phyloP scores from a whole-genome alignment of 2,888 invertebrate species.

The Acronicta psi region DNA sequence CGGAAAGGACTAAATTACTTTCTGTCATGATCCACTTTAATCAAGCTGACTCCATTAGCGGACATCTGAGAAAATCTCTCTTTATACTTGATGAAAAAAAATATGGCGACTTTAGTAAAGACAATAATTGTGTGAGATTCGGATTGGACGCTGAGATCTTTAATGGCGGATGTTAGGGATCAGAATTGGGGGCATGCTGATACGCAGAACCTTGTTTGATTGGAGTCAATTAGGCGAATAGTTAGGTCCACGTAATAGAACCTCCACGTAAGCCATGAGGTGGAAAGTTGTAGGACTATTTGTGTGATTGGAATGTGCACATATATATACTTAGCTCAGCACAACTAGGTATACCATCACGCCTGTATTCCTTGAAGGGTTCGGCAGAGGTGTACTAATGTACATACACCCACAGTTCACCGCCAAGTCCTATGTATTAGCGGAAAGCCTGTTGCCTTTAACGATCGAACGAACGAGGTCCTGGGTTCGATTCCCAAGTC shows the following conservation, averaged over 20 bases:
- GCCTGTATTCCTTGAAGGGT: no score
- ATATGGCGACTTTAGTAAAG: slow-evolving; percentile 35
- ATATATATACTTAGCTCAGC: not conserved
- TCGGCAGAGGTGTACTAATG: no score
- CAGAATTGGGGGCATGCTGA: slow-evolving; percentile 6
- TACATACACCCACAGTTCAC: no score
- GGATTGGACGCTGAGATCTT: slow-evolving; percentile 17
- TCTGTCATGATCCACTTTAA: slow-evolving; percentile 63
- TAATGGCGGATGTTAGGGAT: slow-evolving; percentile 18
- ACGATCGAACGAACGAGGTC: no score
- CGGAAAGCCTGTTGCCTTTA: no score
- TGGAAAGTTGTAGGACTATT: slow-evolving; percentile 19
- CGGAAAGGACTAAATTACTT: slow-evolving; percentile 56
- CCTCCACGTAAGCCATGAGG: slow-evolving; percentile 25
- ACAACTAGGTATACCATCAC: no score
- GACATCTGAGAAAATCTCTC: slow-evolving; percentile 49
- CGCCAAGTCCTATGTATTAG: no score
- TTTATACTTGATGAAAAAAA: slow-evolving; percentile 58
- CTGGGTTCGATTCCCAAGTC: no score
- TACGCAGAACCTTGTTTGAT: slow-evolving; percentile 14
- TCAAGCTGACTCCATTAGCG: slow-evolving; percentile 60
- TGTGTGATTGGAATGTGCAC: not conserved
- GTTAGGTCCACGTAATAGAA: no score
- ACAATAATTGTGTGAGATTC: slow-evolving; percentile 43
- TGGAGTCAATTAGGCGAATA: slow-evolving; percentile 36